phyloP scores from a whole-genome alignment of 1,140 invertebrate genomes.

The Trissolcus basalis region DNA sequence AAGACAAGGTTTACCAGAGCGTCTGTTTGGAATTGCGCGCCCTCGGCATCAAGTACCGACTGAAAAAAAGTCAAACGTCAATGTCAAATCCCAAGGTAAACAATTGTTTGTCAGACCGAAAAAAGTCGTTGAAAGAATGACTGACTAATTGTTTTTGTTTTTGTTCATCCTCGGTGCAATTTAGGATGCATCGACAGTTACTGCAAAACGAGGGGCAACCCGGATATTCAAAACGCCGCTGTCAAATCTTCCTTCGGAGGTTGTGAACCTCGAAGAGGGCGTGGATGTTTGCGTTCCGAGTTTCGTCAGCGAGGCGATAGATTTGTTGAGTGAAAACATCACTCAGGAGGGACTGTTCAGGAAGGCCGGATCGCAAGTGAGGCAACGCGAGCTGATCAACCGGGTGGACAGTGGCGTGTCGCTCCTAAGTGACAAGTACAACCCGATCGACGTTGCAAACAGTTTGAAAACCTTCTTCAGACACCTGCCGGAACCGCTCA shows the following conservation, averaged over 20 bases:
- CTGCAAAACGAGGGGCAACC: too few relatives aligned
- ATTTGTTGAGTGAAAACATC: slow-evolving; percentile 81
- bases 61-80: slow-evolving; percentile 74
- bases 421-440: slow-evolving; percentile 79
- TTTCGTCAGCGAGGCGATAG: slow-evolving; percentile 84
- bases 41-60: slow-evolving; percentile 80
- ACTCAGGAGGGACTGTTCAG: slow-evolving; percentile 88
- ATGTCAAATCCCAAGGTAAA: slow-evolving; percentile 3
- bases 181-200: too few relatives aligned
- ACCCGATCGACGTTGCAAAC: slow-evolving; percentile 88
- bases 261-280: slow-evolving; percentile 78
- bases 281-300: slow-evolving; percentile 82
- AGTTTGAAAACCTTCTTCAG: slow-evolving; percentile 89
- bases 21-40: slow-evolving; percentile 79
- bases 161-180: too few relatives aligned
- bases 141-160: too few relatives aligned
- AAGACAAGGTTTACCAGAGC: slow-evolving; percentile 79
- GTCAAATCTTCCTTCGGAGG: slow-evolving; percentile 78
- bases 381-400: slow-evolving; percentile 87
- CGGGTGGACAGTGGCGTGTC: slow-evolving; percentile 81
- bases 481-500: slow-evolving; percentile 87
- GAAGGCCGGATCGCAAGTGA: slow-evolving; percentile 87
- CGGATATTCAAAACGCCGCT: slow-evolving; percentile 80
- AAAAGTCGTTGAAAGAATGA: too few relatives aligned
- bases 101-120: too few relatives aligned